Evolutionary conservation across 2,797 vertebrate species (phyloP).

Genomic region (Gymnothorax reevesii): DNA sequence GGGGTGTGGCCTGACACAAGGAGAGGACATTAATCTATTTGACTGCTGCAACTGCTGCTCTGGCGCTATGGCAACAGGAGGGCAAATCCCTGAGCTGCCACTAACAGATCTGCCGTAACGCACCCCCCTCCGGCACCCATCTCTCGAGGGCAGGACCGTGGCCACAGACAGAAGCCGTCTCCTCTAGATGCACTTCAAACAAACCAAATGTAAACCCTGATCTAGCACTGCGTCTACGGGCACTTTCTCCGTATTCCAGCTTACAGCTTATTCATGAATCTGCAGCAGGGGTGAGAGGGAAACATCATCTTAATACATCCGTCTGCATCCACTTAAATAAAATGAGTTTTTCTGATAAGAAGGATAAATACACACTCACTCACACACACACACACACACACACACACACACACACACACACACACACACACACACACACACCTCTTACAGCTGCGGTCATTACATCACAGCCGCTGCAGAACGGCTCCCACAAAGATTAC

Average conservation of each 20-base stretch:
- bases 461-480: background rate
- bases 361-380: background rate
- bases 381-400: background rate
- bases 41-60: background rate
- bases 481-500: conserved; percentile 11
- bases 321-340: background rate
- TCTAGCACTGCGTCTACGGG: too few relatives aligned
- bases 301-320: background rate
- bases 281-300: background rate
- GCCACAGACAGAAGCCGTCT: background rate
- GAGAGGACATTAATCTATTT: background rate
- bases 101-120: background rate
- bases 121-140: background rate
- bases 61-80: conserved; percentile 3
- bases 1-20: background rate
- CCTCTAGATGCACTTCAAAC: too few relatives aligned
- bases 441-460: background rate
- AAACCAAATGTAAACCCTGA: too few relatives aligned
- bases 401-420: background rate
- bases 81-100: background rate
- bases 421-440: background rate
- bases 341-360: background rate
- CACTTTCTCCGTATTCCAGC: too few relatives aligned
- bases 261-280: too few relatives aligned
- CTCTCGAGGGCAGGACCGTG: background rate